Base-by-base conservation (phyloP, 1,140 invertebrate genomes). In the Brachionus plicatilis region DNA sequence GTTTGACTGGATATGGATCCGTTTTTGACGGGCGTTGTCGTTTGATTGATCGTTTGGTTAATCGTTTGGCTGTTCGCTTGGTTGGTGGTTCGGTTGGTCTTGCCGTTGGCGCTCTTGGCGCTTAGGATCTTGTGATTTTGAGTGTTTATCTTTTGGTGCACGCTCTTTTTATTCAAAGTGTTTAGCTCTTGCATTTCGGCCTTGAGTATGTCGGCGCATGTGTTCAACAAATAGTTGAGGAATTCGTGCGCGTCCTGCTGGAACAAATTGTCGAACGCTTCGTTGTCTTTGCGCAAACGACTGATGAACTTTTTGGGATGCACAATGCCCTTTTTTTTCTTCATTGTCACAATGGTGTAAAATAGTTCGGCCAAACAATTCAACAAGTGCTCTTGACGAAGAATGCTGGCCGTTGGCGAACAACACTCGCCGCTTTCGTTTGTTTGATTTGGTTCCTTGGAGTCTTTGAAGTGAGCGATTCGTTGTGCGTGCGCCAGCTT, bases 211-310 rank as follows among this genome's bases (percentile, higher is more conserved):
- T 92, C 92, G 43, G 91, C 92, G 45, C 93, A 92, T 78, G 91
- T 91, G 91, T 99, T 99, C 72, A 99, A 95, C 68, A 99, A 92
- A 90, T 98, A 99, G 90, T 99, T 99, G 68, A 99, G 92, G 92
- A 99, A 99, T 90, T 99, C 97, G 89, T 99, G 97, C 66, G 97
- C 97, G 93, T 99, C 97, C 92, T 99, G 97, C 90, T 99, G 97
- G 94, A 98, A 96, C 88, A 98, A 99, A 90, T 99, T 99, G 90
- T 99, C 97, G 92, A 99, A 99, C 88, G 76, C 75, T 96, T 95
- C 95, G 93, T 99, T 99, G 91, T 99, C 97, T 92, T 99, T 99
- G 87, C 97, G 93, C 87, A 99, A 90, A 87, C 96, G 92, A 86
- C 96, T 95, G 87, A 99, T 99, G 90, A 99, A 99, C 89, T 99